Percentiles rank a stretch among this genome's conserved stretches.
Evolutionary conservation across 1,140 invertebrate genomes (phyloP).

Genomic region (Drosophila chauvacae): DNA sequence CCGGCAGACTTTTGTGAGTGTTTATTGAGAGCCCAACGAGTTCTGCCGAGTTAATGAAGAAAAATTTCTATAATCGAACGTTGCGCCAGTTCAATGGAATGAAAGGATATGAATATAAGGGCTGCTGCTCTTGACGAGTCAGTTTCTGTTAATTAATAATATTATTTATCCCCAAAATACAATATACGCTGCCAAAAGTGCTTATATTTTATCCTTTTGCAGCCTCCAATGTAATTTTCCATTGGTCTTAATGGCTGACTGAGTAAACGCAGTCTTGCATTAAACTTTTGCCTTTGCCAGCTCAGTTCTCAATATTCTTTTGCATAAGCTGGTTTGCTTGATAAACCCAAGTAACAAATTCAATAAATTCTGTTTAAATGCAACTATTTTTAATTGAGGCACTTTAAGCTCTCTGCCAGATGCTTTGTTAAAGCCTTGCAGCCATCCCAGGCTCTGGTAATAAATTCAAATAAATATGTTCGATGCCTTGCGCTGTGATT

Average conservation of each 20-base stretch:
- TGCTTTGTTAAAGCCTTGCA: conserved; percentile 1
- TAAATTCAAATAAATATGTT: conserved; percentile 40
- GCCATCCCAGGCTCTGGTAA: conserved; percentile 5
- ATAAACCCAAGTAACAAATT: conserved; percentile 8
- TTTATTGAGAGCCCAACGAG: conserved; percentile 30
- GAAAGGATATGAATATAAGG: conserved; percentile 1
- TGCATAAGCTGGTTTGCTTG: conserved; percentile 8
- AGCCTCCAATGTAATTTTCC: not conserved
- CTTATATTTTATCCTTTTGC: not conserved
- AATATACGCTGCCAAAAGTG: not conserved
- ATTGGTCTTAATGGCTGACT: conserved; percentile 8
- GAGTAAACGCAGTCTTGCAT: conserved; percentile 21
- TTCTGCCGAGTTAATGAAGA: conserved; percentile 28
- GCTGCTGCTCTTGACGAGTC: not conserved
- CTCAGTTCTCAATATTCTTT: not conserved
- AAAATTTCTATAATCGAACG: conserved; percentile 28
- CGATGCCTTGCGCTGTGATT: conserved; percentile 21
- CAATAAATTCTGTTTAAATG: conserved; percentile 3
- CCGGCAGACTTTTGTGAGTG: conserved; percentile 27
- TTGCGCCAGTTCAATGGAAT: not conserved
- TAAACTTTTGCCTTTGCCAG: not conserved
- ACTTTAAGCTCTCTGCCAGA: not conserved
- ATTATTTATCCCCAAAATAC: not conserved
- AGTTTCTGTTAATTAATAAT: conserved; percentile 13
- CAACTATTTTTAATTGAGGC: not conserved